These are phyloP conservation scores for Cheirogaleus medius DNA, from an alignment of 2,113 vertebrate species.

Conservation along the genomic window DNA sequence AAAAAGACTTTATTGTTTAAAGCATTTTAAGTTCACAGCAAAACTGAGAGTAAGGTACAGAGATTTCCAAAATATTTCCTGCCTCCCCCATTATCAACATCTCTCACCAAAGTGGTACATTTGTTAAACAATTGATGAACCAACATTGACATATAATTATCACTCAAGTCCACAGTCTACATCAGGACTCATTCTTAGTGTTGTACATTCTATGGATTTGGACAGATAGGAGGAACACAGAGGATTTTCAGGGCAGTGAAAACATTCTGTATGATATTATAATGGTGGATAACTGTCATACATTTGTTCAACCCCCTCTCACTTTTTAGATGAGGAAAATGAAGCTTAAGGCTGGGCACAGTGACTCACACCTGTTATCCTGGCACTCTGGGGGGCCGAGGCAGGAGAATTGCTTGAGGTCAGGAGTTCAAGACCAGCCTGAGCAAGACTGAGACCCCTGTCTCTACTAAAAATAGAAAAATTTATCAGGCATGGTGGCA, in stretches of 20 bases:
- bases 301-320: too few species aligned
- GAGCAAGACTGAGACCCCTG: too few species aligned
- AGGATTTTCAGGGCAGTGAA: neutral
- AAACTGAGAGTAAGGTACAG: neutral
- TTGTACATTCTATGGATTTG: neutral
- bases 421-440: too few species aligned
- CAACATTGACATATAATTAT: too few species aligned
- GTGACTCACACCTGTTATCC: too few species aligned
- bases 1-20: neutral
- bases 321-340: neutral
- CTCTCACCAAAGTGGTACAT: too few species aligned
- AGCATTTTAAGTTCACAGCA: neutral
- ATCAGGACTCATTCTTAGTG: neutral
- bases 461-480: too few species aligned
- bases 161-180: neutral
- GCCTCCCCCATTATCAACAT: neutral
- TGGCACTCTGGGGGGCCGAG: too few species aligned
- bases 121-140: neutral
- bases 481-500: too few species aligned
- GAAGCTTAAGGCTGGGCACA: neutral
- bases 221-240: neutral
- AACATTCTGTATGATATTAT: neutral
- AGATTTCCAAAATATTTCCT: neutral
- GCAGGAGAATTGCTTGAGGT: too few species aligned
- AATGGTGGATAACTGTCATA: neutral